Conservation (phyloP, 2,113 vertebrate species). For the Caranx ignobilis region DNA sequence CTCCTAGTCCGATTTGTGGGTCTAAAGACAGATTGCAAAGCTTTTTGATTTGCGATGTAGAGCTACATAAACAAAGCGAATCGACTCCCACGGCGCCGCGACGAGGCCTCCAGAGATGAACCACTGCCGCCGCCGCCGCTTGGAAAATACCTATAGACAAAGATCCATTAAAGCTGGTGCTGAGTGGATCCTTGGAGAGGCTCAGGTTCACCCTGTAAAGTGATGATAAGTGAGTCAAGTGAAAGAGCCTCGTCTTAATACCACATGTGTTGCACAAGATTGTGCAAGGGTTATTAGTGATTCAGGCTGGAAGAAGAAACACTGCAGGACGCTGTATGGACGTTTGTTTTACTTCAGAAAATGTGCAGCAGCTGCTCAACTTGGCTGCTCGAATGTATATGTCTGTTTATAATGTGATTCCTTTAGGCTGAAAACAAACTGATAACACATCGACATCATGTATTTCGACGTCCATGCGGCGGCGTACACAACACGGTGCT, state of each 20-base stretch:
- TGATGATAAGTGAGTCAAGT: slow-evolving; percentile 38
- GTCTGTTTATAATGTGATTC: slow-evolving; percentile 10
- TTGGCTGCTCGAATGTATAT: neutral
- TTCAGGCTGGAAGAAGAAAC: slow-evolving; percentile 22
- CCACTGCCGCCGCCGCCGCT: neutral
- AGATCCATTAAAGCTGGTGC: neutral
- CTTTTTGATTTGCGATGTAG: neutral
- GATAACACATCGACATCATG: slow-evolving; percentile 8
- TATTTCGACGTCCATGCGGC: slow-evolving; percentile 20
- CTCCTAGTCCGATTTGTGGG: neutral
- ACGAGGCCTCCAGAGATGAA: neutral
- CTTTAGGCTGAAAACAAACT: neutral
- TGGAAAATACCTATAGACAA: neutral
- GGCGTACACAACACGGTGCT: neutral
- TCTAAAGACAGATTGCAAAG: neutral
- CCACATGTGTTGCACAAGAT: neutral
- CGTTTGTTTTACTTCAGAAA: slow-evolving; percentile 21
- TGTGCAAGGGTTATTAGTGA: slow-evolving; percentile 1
- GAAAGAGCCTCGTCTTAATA: slow-evolving; percentile 4
- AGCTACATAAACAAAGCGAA: neutral
- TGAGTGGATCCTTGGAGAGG: slow-evolving; percentile 14
- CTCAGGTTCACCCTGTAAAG: slow-evolving; percentile 13
- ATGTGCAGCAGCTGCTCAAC: slow-evolving; percentile 45
- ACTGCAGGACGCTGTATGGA: neutral
- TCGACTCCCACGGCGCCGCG: neutral